Evolutionary conservation across 1,140 invertebrate genomes (phyloP).

Genomic region (Zaprionus inermis): DNA sequence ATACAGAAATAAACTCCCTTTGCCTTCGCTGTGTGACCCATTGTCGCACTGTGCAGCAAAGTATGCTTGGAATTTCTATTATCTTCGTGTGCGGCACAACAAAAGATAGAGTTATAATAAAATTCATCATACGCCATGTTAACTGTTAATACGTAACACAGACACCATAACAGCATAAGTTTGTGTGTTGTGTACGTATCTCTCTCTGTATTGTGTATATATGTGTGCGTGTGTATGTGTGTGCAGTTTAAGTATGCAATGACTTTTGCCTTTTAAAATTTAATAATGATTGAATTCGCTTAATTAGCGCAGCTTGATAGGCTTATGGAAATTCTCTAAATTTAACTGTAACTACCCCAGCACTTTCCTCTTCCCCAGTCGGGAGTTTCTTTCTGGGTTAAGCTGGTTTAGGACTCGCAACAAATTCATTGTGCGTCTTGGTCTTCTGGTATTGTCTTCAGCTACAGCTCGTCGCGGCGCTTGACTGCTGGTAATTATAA

Average conservation of each 20-base stretch:
- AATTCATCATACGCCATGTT: constrained; percentile 21
- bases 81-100: constrained; percentile 39
- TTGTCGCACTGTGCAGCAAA: constrained; percentile 53
- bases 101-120: constrained; percentile 61
- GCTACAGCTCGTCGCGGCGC: constrained; percentile 37
- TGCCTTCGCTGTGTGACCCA: not conserved
- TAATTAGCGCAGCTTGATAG: constrained; percentile 17
- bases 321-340: constrained; percentile 5
- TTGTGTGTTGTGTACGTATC: not conserved
- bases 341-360: constrained; percentile 14
- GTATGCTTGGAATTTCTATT: constrained; percentile 64
- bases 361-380: constrained; percentile 16
- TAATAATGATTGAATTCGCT: constrained; percentile 60
- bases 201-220: not conserved
- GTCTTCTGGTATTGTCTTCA: constrained; percentile 37
- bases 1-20: not conserved
- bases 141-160: constrained; percentile 38
- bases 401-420: constrained; percentile 59
- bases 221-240: not conserved
- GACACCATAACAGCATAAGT: not conserved
- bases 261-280: constrained; percentile 1
- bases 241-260: not conserved
- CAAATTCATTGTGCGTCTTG: constrained; percentile 68
- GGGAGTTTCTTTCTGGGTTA: too few relatives aligned
- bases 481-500: constrained; percentile 81